Evolutionary conservation across 2,797 vertebrate genomes (phyloP), one percentile per base, ranked within the genome.

Genomic region (Oophaga sylvatica): DNA sequence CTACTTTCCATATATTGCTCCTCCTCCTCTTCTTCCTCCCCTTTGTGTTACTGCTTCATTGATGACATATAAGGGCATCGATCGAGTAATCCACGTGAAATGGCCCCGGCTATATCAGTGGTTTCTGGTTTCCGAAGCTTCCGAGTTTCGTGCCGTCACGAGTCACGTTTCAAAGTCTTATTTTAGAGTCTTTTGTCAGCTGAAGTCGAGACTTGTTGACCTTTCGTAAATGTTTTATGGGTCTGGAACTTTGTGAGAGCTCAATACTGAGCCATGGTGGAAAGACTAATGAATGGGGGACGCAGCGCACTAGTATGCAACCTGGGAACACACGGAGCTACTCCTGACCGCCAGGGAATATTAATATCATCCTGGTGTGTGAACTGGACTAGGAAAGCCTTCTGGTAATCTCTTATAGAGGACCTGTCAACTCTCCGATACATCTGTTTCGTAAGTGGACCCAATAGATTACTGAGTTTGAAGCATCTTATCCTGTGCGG

Each of bases 181-280:
- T 62, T 81, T 63, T 63, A 26, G 26, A 26, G 26, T 26, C 26
- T 0, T 26, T 26, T 26, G 45, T 17, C 20, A 10, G 1, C 62
- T 29, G 22, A 67, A 65, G 41, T 45, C n/a, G 3, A 81, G 41
- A 65, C 80, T 17, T 56, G 62, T 45, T 81, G 80, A 81, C 41
- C 62, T 81, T 41, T 53, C 13, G 53, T 29, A 45, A 48, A 53
- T 81, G 41, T 53, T 81, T 26, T 48, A 67, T 81, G 41, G 13
- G 80, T 53, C 57, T 67, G 80, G 62, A 26, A 6, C 80, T 10
- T 19, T 81, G 60, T 12, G 19, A 45, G 26, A 81, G 31, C 31
- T 70, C 13, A 17, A 15, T 35, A 35, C 29, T 6, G 70, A 73
- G 35, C 31, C 2, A 35, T 12, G 4, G 10, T 71, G 17, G 29